A percentile compares a stretch with the other conserved stretches of the same genome.
Evolutionary conservation across 2,113 vertebrate genomes (phyloP).

Genomic region (Rhabdomys dilectus): DNA sequence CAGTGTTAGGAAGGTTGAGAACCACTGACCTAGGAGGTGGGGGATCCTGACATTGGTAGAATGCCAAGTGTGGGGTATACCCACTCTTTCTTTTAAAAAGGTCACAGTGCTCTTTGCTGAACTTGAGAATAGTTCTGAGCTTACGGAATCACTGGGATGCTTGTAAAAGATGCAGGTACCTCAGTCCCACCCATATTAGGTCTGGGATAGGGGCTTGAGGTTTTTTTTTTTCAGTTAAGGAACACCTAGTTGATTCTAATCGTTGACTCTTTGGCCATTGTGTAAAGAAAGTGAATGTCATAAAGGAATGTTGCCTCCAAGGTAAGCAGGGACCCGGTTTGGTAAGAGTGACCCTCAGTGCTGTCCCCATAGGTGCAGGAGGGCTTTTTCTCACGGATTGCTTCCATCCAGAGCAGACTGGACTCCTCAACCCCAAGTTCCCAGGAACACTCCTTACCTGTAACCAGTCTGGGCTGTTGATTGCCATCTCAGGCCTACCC

Average conservation of each 20-base stretch:
- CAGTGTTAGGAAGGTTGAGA: background rate
- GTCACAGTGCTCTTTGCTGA: background rate
- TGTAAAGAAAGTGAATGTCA: background rate
- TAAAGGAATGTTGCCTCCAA: background rate
- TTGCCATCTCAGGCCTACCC: background rate
- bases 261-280: background rate
- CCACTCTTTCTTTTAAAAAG: background rate
- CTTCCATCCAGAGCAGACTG: background rate
- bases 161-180: background rate
- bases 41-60: background rate
- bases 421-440: background rate
- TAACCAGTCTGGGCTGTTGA: background rate
- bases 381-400: too few relatives aligned
- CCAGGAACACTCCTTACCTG: background rate
- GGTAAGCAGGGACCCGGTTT: background rate
- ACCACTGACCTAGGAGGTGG: background rate
- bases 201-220: background rate
- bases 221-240: background rate
- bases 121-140: background rate
- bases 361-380: background rate
- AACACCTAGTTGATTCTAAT: background rate
- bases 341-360: background rate
- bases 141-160: background rate
- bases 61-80: rapidly evolving
- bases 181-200: too few relatives aligned